These are phyloP conservation scores for Hippocampus zosterae DNA, from an alignment of 2,113 vertebrate genomes.

Conservation along the genomic window DNA sequence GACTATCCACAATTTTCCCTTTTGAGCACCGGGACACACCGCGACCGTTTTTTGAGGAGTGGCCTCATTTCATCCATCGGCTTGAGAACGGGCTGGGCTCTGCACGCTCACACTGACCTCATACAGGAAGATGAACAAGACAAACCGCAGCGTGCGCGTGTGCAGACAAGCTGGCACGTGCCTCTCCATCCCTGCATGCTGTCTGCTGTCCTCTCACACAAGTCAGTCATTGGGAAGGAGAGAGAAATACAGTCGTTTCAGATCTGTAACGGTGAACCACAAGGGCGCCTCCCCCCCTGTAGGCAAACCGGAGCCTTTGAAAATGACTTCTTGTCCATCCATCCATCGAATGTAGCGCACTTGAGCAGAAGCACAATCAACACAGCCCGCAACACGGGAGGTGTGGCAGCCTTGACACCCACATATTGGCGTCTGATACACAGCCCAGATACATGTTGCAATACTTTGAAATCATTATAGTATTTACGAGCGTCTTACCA, in stretches of 20 bases:
- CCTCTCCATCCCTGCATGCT: conserved; percentile 18
- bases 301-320: not conserved
- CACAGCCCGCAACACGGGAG: conserved; percentile 4
- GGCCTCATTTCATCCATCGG: conserved; percentile 17
- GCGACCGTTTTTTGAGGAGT: conserved; percentile 22
- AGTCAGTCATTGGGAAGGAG: not conserved
- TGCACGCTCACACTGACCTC: not conserved
- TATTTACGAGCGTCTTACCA: not conserved
- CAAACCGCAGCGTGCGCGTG: not conserved
- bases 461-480: not conserved
- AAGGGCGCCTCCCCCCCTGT: not conserved
- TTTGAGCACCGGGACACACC: conserved; percentile 41
- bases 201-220: not conserved
- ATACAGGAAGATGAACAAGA: not conserved
- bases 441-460: not conserved
- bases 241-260: not conserved
- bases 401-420: not conserved
- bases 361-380: conserved; percentile 51
- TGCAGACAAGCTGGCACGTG: conserved; percentile 11
- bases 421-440: not conserved
- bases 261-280: conserved; percentile 1
- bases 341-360: conserved; percentile 17
- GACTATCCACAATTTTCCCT: conserved; percentile 60
- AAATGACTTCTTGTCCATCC: not conserved
- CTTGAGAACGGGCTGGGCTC: not conserved